phyloP scores from a whole-genome alignment of 1,140 invertebrate genomes.

The Cataglyphis hispanica region DNA sequence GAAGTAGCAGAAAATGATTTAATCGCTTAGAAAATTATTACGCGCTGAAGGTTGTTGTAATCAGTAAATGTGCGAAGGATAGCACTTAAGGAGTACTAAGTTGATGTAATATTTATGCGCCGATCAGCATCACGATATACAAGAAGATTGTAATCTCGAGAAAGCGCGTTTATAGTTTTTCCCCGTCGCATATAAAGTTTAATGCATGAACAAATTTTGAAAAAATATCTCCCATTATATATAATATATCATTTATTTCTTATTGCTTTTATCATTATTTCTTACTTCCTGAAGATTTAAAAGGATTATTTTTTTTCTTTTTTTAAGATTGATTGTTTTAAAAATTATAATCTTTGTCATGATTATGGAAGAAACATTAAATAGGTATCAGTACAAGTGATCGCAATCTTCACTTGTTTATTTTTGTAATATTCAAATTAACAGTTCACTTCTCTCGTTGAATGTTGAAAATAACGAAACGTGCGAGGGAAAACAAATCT shows the following conservation, averaged over 20 bases:
- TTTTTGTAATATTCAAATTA: not conserved
- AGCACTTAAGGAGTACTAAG: slow-evolving; percentile 35
- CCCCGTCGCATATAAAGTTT: not conserved
- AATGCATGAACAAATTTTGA: slow-evolving; percentile 5
- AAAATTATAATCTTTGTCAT: not conserved
- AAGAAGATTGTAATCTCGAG: slow-evolving; percentile 13
- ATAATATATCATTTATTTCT: slow-evolving; percentile 1
- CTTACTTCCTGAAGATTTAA: not conserved
- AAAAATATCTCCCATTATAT: slow-evolving; percentile 8
- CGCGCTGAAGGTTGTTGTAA: slow-evolving; percentile 40
- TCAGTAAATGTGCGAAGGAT: slow-evolving; percentile 34
- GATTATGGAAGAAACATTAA: slow-evolving; percentile 1
- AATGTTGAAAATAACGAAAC: not conserved
- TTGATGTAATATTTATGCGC: slow-evolving; percentile 44
- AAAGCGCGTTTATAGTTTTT: not conserved
- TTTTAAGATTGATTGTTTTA: not conserved
- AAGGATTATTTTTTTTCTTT: not conserved
- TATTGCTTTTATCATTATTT: not conserved
- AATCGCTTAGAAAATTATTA: slow-evolving; percentile 56
- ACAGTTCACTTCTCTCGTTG: not conserved
- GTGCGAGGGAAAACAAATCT: not conserved
- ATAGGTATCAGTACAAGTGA: not conserved
- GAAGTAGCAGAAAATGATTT: slow-evolving; percentile 58
- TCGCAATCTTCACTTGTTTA: not conserved
- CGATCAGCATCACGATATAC: slow-evolving; percentile 29